These are phyloP conservation scores for Leptogaster cylindrica DNA, from an alignment of 2,888 invertebrate species.

Conservation along the genomic window DNA sequence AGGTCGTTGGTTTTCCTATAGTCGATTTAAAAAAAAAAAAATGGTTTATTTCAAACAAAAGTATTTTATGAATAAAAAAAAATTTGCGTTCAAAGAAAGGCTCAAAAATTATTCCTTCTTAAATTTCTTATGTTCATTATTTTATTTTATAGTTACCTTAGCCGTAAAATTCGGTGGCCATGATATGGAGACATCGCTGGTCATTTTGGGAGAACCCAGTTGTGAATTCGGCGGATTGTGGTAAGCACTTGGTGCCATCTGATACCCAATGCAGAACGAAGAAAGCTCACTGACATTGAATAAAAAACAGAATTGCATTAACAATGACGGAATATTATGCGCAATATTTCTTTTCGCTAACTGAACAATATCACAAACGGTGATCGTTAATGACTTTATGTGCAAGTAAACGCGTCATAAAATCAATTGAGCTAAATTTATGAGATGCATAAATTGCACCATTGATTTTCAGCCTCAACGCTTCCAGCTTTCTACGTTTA, in stretches of 20 bases:
- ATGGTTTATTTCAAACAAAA: no score
- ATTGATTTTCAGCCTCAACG: no score
- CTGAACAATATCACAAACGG: no score
- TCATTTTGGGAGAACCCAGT: conserved; percentile 41
- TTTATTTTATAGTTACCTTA: conserved; percentile 51
- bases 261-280: conserved; percentile 60
- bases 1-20: conserved; percentile 80
- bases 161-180: conserved; percentile 56
- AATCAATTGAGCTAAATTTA: no score
- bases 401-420: no score
- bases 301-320: conserved; percentile 45
- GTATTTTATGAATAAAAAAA: background rate
- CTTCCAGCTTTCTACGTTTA: no score
- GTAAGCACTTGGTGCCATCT: conserved; percentile 65
- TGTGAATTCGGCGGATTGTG: conserved; percentile 55
- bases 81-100: background rate
- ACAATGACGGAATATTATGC: no score
- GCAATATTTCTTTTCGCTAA: no score
- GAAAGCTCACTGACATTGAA: conserved; percentile 61
- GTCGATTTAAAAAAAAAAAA: conserved; percentile 16
- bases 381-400: no score
- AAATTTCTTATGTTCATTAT: no score
- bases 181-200: conserved; percentile 47
- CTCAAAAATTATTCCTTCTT: background rate
- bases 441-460: no score